Conservation (phyloP, 1,140 invertebrate species). For the Parasteatoda tepidariorum region DNA sequence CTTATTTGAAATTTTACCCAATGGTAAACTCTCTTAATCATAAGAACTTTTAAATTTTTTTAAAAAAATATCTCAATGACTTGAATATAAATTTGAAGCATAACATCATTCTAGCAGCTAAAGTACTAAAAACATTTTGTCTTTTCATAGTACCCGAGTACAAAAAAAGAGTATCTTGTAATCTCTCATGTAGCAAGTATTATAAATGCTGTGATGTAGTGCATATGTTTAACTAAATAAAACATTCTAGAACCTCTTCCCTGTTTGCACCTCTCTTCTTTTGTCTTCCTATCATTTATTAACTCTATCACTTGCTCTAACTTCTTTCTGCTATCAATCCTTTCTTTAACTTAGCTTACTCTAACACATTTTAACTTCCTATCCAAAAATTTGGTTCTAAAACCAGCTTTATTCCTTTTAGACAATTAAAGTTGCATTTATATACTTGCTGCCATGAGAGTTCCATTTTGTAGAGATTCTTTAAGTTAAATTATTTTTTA, state of each 20-base stretch:
- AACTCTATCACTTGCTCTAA: not conserved
- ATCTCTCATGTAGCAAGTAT: slow-evolving; percentile 57
- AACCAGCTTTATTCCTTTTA: not conserved
- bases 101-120: not conserved
- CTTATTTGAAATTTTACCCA: no score
- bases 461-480: not conserved
- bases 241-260: slow-evolving; percentile 29
- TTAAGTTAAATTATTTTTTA: not conserved
- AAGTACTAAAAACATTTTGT: not conserved
- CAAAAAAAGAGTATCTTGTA: slow-evolving; percentile 29
- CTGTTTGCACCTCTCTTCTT: slow-evolving; percentile 49
- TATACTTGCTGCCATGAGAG: slow-evolving; percentile 56
- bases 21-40: no score
- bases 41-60: no score
- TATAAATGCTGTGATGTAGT: slow-evolving; percentile 17
- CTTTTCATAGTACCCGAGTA: not conserved
- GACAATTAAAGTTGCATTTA: not conserved
- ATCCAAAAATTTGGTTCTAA: slow-evolving; percentile 56
- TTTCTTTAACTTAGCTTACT: not conserved
- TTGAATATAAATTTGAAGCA: no score
- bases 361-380: slow-evolving; percentile 5
- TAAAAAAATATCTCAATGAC: no score
- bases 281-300: slow-evolving; percentile 8
- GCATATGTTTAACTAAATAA: slow-evolving; percentile 31
- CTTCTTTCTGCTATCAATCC: slow-evolving; percentile 8